phyloP scores from a whole-genome alignment of 2,888 invertebrate species.

The Tenthredo scrophulariae region DNA sequence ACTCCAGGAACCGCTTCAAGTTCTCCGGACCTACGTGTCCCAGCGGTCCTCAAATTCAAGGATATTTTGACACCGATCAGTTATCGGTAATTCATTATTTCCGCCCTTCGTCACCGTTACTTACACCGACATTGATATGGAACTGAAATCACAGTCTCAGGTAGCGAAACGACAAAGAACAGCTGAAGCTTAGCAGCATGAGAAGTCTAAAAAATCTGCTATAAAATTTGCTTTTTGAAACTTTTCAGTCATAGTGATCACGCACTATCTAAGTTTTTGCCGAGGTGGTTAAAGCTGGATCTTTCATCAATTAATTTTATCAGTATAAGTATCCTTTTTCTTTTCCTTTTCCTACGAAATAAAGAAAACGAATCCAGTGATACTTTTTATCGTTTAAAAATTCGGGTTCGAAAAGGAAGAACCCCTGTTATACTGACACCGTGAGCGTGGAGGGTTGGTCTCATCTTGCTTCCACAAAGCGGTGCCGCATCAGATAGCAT shows the following conservation, averaged over 20 bases:
- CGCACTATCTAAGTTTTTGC: background rate
- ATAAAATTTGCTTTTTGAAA: background rate
- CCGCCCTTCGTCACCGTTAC: background rate
- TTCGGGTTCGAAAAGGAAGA: conserved; percentile 60
- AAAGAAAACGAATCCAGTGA: conserved; percentile 6
- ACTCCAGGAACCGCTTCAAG: conserved; percentile 53
- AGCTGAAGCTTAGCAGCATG: background rate
- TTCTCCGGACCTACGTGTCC: conserved; percentile 59
- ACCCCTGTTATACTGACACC: conserved; percentile 65
- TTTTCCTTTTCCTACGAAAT: background rate
- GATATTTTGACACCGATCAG: background rate
- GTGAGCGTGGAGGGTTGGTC: conserved; percentile 63
- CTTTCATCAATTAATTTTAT: background rate
- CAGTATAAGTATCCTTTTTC: background rate
- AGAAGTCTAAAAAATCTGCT: background rate
- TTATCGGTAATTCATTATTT: background rate
- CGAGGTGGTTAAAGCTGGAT: background rate
- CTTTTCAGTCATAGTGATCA: background rate
- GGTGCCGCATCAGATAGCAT: conserved; percentile 77
- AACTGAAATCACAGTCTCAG: background rate
- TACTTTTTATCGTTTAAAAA: conserved; percentile 3
- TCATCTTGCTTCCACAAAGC: conserved; percentile 75
- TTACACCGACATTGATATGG: background rate
- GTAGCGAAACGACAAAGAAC: background rate
- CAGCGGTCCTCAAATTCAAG: conserved; percentile 68